phyloP scores from a whole-genome alignment of 2,888 invertebrate genomes.

The Nowickia ferox region DNA sequence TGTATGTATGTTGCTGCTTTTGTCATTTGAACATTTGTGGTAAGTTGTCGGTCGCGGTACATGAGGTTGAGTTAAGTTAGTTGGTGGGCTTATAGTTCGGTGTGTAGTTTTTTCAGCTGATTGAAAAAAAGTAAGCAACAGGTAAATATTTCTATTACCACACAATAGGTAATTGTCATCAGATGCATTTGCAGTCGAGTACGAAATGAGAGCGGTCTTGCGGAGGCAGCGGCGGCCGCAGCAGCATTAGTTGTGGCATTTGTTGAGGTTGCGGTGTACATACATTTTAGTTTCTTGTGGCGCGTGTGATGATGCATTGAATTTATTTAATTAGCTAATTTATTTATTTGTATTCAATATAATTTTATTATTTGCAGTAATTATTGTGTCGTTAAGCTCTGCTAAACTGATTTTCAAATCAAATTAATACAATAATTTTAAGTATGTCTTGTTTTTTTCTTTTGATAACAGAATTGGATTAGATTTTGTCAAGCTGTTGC shows the following conservation, averaged over 20 bases:
- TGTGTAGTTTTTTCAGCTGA: conserved; percentile 75
- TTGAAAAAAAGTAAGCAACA: conserved; percentile 78
- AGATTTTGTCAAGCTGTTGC: too few relatives aligned
- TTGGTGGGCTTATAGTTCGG: conserved; percentile 71
- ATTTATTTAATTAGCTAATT: conserved; percentile 41
- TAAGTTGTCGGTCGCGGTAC: conserved; percentile 22
- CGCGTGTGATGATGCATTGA: conserved; percentile 76
- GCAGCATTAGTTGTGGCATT: conserved; percentile 50
- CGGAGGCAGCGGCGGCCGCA: conserved; percentile 51
- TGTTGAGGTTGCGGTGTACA: conserved; percentile 64
- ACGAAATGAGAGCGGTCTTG: conserved; percentile 66
- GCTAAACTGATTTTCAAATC: conserved; percentile 9
- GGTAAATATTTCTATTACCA: conserved; percentile 78
- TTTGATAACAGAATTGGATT: neutral
- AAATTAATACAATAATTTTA: conserved; percentile 6
- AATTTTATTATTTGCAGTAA: conserved; percentile 36
- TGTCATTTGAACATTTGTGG: conserved; percentile 29
- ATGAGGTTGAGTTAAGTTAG: conserved; percentile 3
- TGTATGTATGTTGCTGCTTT: conserved; percentile 21
- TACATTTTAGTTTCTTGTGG: conserved; percentile 75
- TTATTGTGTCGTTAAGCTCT: conserved; percentile 31
- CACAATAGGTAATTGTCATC: conserved; percentile 76
- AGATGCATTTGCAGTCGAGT: conserved; percentile 73
- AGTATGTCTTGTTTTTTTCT: neutral
- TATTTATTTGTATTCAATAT: conserved; percentile 32